Percentiles rank a stretch among this genome's conserved stretches.
Conservation (phyloP, 37 sponge, comb jelly and placozoan genomes). For the Chondrosia reniformis region DNA sequence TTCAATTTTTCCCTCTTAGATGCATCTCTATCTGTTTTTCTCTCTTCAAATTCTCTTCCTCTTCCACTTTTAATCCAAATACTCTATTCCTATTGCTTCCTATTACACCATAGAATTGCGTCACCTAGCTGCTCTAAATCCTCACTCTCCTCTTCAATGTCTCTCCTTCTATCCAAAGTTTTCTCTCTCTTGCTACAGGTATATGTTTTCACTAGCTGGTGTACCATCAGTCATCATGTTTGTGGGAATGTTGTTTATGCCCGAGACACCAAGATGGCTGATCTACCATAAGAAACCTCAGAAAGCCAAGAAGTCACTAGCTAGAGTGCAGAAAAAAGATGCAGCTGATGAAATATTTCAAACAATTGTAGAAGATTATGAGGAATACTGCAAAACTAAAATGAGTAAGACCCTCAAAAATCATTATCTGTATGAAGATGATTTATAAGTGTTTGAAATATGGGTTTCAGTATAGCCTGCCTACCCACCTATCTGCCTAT, state of each 20-base stretch:
- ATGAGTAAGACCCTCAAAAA: slow-evolving; percentile 35
- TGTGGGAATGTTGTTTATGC: slow-evolving; percentile 79
- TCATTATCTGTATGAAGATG: no score
- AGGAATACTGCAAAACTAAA: slow-evolving; percentile 29
- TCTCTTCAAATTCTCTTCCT: background rate
- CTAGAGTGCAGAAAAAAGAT: slow-evolving; percentile 10
- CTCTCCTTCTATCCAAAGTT: no score
- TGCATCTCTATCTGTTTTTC: background rate
- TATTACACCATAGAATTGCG: no score
- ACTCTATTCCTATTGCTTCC: no score
- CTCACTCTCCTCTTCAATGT: no score
- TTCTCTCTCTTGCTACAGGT: slow-evolving; percentile 29
- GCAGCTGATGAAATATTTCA: slow-evolving; percentile 47
- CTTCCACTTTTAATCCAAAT: background rate
- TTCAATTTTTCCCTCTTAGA: no score
- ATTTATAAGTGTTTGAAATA: no score
- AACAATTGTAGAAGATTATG: slow-evolving; percentile 47
- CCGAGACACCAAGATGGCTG: slow-evolving; percentile 90
- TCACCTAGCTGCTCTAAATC: no score
- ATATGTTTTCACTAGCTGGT: slow-evolving; percentile 75
- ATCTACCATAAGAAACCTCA: slow-evolving; percentile 51
- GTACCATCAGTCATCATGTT: slow-evolving; percentile 83
- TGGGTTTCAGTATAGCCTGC: background rate
- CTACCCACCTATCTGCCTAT: no score
- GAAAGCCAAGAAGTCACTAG: slow-evolving; percentile 44